phyloP scores from a whole-genome alignment of 2,113 vertebrate genomes.

The Cheirogaleus medius region DNA sequence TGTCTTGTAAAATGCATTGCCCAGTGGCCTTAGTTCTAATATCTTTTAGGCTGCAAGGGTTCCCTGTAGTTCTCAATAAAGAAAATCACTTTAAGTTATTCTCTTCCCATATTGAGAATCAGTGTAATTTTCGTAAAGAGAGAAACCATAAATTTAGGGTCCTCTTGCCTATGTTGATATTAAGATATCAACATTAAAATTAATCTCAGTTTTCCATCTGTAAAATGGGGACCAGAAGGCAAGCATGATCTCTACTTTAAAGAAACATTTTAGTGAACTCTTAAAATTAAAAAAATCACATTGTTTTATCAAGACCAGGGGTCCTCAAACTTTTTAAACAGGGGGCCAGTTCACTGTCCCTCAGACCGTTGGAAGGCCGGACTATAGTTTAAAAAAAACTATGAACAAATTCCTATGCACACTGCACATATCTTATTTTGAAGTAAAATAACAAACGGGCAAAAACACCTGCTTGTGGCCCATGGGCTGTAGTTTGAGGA shows the following conservation, averaged over 20 bases:
- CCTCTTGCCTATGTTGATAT: not conserved
- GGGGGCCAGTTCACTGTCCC: too few species aligned
- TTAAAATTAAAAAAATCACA: not conserved
- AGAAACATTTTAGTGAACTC: not conserved
- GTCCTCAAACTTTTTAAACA: too few species aligned
- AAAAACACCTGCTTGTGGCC: too few species aligned
- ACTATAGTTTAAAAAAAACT: too few species aligned
- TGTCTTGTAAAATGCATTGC: not conserved
- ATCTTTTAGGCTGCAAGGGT: not conserved
- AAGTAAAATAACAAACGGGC: too few species aligned
- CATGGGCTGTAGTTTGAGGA: too few species aligned
- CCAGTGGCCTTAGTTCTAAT: not conserved
- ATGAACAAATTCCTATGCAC: too few species aligned
- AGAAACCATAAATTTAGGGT: not conserved
- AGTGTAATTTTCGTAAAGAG: not conserved
- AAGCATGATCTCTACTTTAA: not conserved
- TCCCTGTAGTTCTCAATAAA: not conserved
- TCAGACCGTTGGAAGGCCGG: too few species aligned
- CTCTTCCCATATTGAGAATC: not conserved
- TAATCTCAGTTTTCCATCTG: not conserved
- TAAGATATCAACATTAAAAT: conserved; percentile 8
- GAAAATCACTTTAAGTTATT: not conserved
- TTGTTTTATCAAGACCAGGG: not conserved
- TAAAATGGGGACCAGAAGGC: not conserved
- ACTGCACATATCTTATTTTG: too few species aligned